Evolutionary conservation across 2,797 vertebrate species (phyloP), one percentile per base, ranked within the genome.

Genomic region (Myioborus melanocephalus): DNA sequence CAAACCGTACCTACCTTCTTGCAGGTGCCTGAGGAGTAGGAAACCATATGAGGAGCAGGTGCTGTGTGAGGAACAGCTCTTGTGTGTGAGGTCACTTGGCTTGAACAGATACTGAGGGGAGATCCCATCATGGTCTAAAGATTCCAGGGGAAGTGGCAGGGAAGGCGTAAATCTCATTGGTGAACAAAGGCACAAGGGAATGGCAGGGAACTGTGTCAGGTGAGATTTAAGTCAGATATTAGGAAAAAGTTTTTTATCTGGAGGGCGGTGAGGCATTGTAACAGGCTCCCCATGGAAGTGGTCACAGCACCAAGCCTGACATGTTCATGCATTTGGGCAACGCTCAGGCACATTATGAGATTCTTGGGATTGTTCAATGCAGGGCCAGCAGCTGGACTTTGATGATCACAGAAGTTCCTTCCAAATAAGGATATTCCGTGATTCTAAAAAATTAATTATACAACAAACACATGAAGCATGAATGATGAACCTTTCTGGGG

Each of bases 41-140:
- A 75, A 85, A 37, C 6, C 3, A 1, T 9, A 5, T 5, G 13
- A 44, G 47, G 24, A 53, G 9, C 28, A 53, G 46, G 10, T 60
- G 10, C 6, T 1, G 2, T 9, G 5, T 23, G 32, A 55, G 16
- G 52, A 76, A 3, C 20, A 37, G 27, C 56, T 9, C 10, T 18
- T 26, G 47, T 47, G 47, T 30, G 28, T 19, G 50, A 57, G 50
- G n/a, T 14, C 17, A 26, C 43, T 63, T 37, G 44, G 9, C 6
- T 34, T 4, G 27, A 44, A 22, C 32, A 21, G 32, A n/a, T 7
- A 3, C 8, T 21, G 35, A 63, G 23, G 9, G 9, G 6, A 49
- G 3, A 50, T 1, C 8, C 4, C 34, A 26, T 4, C 0, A 0
- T 10, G 6, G 23, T 13, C 15, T 21, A 10, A 32, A 37, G 8